Percentiles rank a stretch among this genome's conserved stretches.
Conservation (phyloP, 2,888 invertebrate genomes). For the Phyllotreta striolata region DNA sequence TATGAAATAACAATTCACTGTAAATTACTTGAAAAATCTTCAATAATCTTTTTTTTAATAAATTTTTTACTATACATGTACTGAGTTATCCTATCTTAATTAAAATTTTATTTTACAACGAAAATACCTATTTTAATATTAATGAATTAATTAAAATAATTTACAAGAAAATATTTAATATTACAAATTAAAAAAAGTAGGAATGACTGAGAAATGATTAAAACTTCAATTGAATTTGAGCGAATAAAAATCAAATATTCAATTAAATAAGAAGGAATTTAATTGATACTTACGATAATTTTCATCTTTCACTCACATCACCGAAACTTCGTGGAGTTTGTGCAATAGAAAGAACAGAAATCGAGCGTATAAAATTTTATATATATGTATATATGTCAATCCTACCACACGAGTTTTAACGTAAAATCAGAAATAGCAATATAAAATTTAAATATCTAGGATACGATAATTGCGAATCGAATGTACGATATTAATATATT, state of each 20-base stretch:
- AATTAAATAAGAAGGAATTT: no score
- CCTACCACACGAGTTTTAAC: slow-evolving; percentile 23
- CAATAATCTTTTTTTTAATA: no score
- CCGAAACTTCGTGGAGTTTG: slow-evolving; percentile 10
- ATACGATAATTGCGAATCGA: slow-evolving; percentile 25
- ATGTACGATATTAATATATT: slow-evolving; percentile 16
- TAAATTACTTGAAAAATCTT: no score
- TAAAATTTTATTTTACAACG: no score
- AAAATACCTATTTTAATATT: no score
- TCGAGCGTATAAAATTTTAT: slow-evolving; percentile 21
- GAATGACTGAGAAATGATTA: background rate
- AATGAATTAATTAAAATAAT: no score
- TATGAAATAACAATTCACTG: no score
- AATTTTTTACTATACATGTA: no score
- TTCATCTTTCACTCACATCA: slow-evolving; percentile 22
- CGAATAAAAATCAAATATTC: background rate
- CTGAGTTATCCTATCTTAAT: no score
- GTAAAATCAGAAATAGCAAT: slow-evolving; percentile 19
- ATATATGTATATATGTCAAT: slow-evolving; percentile 27
- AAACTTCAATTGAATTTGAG: background rate
- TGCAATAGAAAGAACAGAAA: slow-evolving; percentile 9
- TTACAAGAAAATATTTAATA: no score
- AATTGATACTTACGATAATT: slow-evolving; percentile 18
- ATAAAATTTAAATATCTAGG: slow-evolving; percentile 33
- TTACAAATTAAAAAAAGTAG: no score